Evolutionary conservation across 1,140 invertebrate species (phyloP), one percentile per base, ranked within the genome.

Genomic region (Leucophenga varia): DNA sequence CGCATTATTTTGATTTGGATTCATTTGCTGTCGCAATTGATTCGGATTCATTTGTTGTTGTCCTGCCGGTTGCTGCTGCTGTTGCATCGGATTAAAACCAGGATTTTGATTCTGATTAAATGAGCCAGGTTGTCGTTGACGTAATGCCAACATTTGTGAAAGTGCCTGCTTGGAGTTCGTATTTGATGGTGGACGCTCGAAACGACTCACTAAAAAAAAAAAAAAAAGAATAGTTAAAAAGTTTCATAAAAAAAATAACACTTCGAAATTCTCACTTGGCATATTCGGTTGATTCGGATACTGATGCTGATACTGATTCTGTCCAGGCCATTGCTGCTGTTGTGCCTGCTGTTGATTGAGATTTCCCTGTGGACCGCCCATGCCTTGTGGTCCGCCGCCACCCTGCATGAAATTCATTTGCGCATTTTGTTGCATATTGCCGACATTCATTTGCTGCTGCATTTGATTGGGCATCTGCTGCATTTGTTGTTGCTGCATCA

Each of bases 131-230:
- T 48, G 45, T 32, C 85, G n/a, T 67, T 81, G 61, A 32, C 85
- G 78, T 53, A 86, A 80, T 1, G 90, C 79, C 37, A 95, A 75
- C 89, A 95, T 91, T 54, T 91, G 86, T 3, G 88, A 89, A 2
- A 95, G 73, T 1, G 91, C 91, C 67, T 90, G 89, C 60, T 94
- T 94, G 0, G 90, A 90, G 48, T 86, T 85, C 2, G 59, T 45
- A 65, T 86, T 84, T 61, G 83, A 74, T 13, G 81, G 80, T 0
- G 86, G 84, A 20, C 85, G 75, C 47, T 87, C 85, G 43, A 86
- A 86, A 36, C 86, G 79, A 40, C 82, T 84, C 21, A 84, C 85
- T 79, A 49, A 20, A 72, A 65, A 48, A 2, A 46, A 52, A 43
- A 42, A 49, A 16, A 39, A 14, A 22, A 14, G 13, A 28, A 25